A percentile compares a stretch with the other conserved stretches of the same genome.
These are phyloP conservation scores for Monodelphis domestica DNA, from an alignment of 2,797 vertebrate genomes.

Conservation along the genomic window DNA sequence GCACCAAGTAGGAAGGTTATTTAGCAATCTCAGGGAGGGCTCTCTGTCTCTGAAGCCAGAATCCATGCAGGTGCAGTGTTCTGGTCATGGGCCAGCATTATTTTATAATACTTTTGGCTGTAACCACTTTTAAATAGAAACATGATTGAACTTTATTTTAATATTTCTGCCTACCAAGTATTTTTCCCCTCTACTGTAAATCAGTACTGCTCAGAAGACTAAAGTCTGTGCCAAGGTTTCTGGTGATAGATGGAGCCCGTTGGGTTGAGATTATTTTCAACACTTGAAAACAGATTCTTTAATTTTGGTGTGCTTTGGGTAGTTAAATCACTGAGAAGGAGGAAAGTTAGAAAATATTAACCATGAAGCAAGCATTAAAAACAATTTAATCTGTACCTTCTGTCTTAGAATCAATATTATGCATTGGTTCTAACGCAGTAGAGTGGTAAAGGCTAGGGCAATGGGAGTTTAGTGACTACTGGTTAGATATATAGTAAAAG, in stretches of 20 bases:
- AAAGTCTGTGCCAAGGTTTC: slow-evolving; percentile 75
- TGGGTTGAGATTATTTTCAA: slow-evolving; percentile 71
- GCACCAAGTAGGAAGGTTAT: slow-evolving; percentile 83
- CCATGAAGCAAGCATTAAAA: slow-evolving; percentile 20
- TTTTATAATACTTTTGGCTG: slow-evolving; percentile 85
- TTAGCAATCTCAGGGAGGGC: slow-evolving; percentile 79
- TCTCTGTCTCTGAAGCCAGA: slow-evolving; percentile 80
- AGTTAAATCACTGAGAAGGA: slow-evolving; percentile 59
- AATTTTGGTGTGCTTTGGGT: slow-evolving; percentile 48
- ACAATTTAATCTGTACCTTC: no score
- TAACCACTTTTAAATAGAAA: slow-evolving; percentile 83
- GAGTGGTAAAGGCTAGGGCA: no score
- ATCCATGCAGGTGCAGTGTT: slow-evolving; percentile 85
- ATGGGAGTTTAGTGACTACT: no score
- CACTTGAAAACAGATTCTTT: slow-evolving; percentile 45
- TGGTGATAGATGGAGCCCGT: slow-evolving; percentile 77
- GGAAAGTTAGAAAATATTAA: slow-evolving; percentile 63
- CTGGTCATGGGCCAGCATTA: slow-evolving; percentile 84
- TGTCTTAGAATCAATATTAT: no score
- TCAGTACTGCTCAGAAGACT: slow-evolving; percentile 65
- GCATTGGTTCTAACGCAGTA: no score
- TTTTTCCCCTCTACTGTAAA: slow-evolving; percentile 57
- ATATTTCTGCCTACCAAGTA: slow-evolving; percentile 72
- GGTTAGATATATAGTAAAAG: neutral
- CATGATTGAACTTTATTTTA: slow-evolving; percentile 80